Evolutionary conservation across 2,113 vertebrate genomes (phyloP), one percentile per base, ranked within the genome.

Genomic region (Mirza zaza): DNA sequence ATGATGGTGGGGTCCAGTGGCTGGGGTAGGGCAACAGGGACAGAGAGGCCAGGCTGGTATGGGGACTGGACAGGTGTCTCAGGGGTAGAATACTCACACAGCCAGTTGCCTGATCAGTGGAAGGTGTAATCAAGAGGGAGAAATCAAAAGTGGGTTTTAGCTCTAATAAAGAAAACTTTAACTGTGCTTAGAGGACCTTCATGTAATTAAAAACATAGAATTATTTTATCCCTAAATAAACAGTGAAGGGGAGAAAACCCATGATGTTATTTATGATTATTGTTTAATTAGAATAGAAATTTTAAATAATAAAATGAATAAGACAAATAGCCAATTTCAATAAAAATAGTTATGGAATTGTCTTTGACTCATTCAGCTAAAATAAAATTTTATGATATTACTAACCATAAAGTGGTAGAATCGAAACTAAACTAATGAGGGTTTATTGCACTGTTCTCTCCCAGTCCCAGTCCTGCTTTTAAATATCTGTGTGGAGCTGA

Each of bases 211-310:
- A 96, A 97, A 75, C 71, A 61, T 57, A 88, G 45, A 93, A 73
- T 73, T 82, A n/a, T 86, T 97, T 91, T 80, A 88, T 77, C 11
- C 27, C n/a, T 15, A 95, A 82, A 81, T 76, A 85, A 92, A 87
- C 68, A 15, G 93, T 48, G 42, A 94, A 94, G 21, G 14, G 8
- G 10, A 45, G 59, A 73, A 73, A 90, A 75, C 5, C n/a, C 42
- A 45, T 65, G 50, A 39, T 29, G 0, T 50, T 79, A n/a, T 55
- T n/a, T 88, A 39, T 86, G 9, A 45, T 92, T 36, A 90, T 50
- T 84, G 14, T 82, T 90, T 88, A 96, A 87, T 83, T 92, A 92
- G 42, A 89, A 86, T 48, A 71, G 25, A 77, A 63, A 59, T 29
- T 83, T 36, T 42, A 5, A 73, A 87, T 83, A 94, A 91, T 81